Conservation (phyloP, 1,140 invertebrate genomes). For the Mizuhopecten yessoensis region DNA sequence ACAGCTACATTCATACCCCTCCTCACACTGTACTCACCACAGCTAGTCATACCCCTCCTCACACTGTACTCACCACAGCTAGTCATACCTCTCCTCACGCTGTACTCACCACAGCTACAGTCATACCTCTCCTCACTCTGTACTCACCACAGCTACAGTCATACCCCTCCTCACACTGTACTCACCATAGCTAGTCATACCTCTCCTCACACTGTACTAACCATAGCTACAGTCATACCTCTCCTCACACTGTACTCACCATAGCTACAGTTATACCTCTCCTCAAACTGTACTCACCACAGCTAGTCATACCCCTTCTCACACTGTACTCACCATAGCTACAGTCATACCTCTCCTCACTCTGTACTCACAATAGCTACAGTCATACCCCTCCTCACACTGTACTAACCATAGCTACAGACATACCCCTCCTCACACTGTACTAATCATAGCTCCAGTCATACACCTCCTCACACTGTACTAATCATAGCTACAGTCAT, state of each 20-base stretch:
- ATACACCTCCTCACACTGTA: background rate
- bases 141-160: background rate
- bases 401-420: background rate
- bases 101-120: too few relatives aligned
- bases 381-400: too few relatives aligned
- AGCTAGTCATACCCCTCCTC: too few relatives aligned
- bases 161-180: too few relatives aligned
- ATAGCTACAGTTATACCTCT: background rate
- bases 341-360: too few relatives aligned
- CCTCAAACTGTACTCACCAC: conserved; percentile 83
- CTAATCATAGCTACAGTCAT: background rate
- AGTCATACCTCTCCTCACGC: too few relatives aligned
- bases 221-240: background rate
- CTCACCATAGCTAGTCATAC: background rate
- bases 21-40: too few relatives aligned
- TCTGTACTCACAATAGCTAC: background rate
- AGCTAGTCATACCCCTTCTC: conserved; percentile 92
- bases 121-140: too few relatives aligned
- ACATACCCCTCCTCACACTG: background rate
- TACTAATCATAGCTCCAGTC: background rate
- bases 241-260: background rate
- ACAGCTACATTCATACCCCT: too few relatives aligned
- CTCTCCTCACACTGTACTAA: background rate
- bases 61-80: background rate
- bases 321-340: too few relatives aligned